phyloP scores from a whole-genome alignment of 2,797 vertebrate species.

The Thripadectes ignobilis region DNA sequence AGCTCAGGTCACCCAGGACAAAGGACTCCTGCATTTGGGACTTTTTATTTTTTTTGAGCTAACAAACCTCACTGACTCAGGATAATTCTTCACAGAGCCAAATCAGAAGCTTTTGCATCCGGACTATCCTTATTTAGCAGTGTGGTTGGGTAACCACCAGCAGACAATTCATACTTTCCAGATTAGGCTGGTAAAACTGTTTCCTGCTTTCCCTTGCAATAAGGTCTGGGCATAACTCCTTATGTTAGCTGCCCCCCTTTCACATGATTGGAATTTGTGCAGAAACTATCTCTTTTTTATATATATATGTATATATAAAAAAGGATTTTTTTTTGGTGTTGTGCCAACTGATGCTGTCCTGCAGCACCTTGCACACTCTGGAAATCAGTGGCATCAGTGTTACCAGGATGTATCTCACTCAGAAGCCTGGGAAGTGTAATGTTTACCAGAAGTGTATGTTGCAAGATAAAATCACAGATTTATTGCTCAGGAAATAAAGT shows the following conservation, averaged over 20 bases:
- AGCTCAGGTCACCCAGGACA: background rate
- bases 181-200: background rate
- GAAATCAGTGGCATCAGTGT: background rate
- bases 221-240: background rate
- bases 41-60: background rate
- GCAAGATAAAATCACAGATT: background rate
- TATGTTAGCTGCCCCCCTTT: background rate
- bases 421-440: background rate
- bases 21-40: background rate
- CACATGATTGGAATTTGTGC: background rate
- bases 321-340: background rate
- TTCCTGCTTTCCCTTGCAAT: background rate
- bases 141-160: background rate
- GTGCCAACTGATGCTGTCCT: background rate
- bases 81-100: background rate
- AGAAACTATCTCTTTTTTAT: background rate
- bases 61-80: background rate
- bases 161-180: background rate
- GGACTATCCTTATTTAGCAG: background rate
- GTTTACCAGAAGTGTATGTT: background rate
- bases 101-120: background rate
- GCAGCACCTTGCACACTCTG: background rate
- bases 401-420: background rate
- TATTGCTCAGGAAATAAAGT: background rate
- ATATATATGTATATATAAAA: background rate